A percentile compares a stretch with the other conserved stretches of the same genome.
Conservation (phyloP, 35 echinoderm and acorn worm genomes). For the Eucidaris tribuloides region DNA sequence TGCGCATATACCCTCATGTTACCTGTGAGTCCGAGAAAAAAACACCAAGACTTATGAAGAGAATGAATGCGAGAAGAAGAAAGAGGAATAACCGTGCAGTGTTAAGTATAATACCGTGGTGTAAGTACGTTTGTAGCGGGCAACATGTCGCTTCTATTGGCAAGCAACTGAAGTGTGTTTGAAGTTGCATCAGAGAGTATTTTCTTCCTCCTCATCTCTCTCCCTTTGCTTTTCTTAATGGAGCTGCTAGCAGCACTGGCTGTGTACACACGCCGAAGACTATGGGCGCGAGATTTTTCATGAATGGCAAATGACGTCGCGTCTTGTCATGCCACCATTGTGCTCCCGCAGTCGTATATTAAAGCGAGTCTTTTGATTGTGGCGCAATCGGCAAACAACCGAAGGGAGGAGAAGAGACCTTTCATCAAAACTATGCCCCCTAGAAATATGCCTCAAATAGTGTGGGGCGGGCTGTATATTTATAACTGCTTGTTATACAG, state of each 20-base stretch:
- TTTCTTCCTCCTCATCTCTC: background rate
- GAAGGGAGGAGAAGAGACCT: too few relatives aligned
- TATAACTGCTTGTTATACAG: too few relatives aligned
- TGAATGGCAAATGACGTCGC: constrained; percentile 24
- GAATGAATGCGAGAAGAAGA: background rate
- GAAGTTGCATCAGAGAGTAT: background rate
- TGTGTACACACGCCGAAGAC: constrained; percentile 11
- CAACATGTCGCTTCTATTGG: constrained; percentile 1
- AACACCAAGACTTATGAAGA: background rate
- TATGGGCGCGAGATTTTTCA: background rate
- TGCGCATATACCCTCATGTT: too few relatives aligned
- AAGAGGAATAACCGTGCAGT: background rate
- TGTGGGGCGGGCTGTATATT: too few relatives aligned
- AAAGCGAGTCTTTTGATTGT: background rate
- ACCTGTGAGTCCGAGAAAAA: too few relatives aligned
- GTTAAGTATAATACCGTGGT: background rate
- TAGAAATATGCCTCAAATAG: too few relatives aligned
- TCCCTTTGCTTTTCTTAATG: background rate
- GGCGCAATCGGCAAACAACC: too few relatives aligned
- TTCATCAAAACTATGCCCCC: too few relatives aligned
- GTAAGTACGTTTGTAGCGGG: background rate
- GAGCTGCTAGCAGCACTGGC: background rate
- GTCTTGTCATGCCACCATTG: constrained; percentile 11
- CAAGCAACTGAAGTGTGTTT: background rate
- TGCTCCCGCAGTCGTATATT: background rate